Base-by-base conservation (phyloP, 2,888 invertebrate species). In the Caenorhabditis macrosperma region DNA sequence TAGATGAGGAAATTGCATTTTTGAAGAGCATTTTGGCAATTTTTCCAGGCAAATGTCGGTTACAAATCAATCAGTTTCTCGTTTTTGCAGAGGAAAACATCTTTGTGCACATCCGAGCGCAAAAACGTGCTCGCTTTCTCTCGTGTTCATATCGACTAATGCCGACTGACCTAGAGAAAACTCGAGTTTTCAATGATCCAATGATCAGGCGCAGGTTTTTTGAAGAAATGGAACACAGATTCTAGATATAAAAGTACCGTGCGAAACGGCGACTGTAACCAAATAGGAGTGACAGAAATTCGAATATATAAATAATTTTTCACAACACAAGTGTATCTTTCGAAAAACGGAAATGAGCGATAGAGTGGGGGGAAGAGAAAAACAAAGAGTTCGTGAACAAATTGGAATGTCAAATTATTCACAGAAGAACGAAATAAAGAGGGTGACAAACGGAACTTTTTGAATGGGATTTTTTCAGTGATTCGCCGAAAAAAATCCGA, bases 331-430 rank as follows among this genome's bases (percentile, higher is more conserved):
- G 44, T 22, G 9, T 5, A 30, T 22, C 24, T 41, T 41, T 30
- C 30, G 44, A 38, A 46, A 50, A 17, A 17, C 26, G 26, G 33
- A 48, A 52, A 33, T 44, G 26, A 26, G 28, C 10, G 1, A 44
- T 35, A 9, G 4, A 30, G 20, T 10, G 20, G 10, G 46, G 28
- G 24, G 55, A 35, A 28, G 24, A 59, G 28, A 59, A 26, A 44
- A 28, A 17, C 20, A 12, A 59, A 17, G 26, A 9, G 38, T 20
- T 38, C 35, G 64, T 74, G 74, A 74, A 74, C 64, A 74, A 64
- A 59, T 64, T 64, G 74, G 74, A 74, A 74, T 74, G 74, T 64
- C 74, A 74, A 74, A 41, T 59, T 64, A 74, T 74, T 74, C 74
- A 74, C 74, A 74, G 64, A 50, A 63, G 22, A 26, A 10, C 6